phyloP scores from a whole-genome alignment of 1,140 invertebrate genomes.

The Subanguina moxae region DNA sequence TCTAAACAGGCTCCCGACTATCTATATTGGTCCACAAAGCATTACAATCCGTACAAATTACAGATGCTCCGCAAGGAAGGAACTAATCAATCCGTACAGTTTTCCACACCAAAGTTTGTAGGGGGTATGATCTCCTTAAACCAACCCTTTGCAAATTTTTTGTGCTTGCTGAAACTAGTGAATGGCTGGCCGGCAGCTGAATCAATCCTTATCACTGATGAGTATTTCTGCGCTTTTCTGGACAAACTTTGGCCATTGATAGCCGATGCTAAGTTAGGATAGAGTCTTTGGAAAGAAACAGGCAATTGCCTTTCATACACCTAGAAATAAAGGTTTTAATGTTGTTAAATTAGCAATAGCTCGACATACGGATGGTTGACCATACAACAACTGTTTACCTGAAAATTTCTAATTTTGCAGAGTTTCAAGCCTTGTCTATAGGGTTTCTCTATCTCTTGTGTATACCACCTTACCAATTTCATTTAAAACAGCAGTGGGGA shows the following conservation, averaged over 20 bases:
- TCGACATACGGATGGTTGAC: background rate
- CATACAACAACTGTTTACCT: constrained; percentile 25
- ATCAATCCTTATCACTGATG: constrained; percentile 16
- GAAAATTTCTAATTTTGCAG: too few relatives aligned
- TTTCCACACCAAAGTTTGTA: too few relatives aligned
- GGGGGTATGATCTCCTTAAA: too few relatives aligned
- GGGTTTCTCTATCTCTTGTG: too few relatives aligned
- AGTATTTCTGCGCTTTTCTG: constrained; percentile 3
- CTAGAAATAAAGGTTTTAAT: too few relatives aligned
- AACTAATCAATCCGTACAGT: too few relatives aligned
- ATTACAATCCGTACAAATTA: too few relatives aligned
- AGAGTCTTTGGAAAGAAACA: constrained; percentile 19
- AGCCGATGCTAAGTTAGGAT: constrained; percentile 26
- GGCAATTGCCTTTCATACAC: constrained; percentile 38
- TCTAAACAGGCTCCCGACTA: too few relatives aligned
- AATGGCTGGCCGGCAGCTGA: constrained; percentile 20
- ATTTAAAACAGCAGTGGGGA: constrained; percentile 68
- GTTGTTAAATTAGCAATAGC: too few relatives aligned
- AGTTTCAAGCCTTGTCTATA: too few relatives aligned
- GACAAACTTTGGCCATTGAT: constrained; percentile 20
- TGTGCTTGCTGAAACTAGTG: constrained; percentile 37
- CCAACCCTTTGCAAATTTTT: constrained; percentile 39
- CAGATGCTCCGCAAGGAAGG: too few relatives aligned
- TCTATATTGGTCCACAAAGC: too few relatives aligned
- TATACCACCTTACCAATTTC: constrained; percentile 66